Conservation (phyloP, 2,888 invertebrate genomes). For the Cheilosia pagana region DNA sequence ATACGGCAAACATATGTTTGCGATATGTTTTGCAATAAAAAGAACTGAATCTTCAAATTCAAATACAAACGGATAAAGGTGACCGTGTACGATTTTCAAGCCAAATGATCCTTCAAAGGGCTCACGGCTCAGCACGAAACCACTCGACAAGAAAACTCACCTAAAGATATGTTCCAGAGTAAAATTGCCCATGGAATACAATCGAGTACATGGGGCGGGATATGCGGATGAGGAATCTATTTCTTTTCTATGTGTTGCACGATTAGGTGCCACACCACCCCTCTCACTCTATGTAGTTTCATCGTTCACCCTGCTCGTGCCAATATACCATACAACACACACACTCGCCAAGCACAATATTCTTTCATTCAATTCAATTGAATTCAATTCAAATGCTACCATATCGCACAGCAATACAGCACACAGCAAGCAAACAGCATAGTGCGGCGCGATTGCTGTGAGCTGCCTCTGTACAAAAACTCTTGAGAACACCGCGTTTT, state of each 20-base stretch:
- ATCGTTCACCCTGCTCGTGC: constrained; percentile 37
- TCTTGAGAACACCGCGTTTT: constrained; percentile 67
- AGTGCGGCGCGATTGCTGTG: constrained; percentile 28
- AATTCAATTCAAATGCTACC: constrained; percentile 74
- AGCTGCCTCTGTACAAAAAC: constrained; percentile 11
- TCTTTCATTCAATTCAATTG: constrained; percentile 73
- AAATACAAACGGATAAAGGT: constrained; percentile 23
- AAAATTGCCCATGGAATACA: constrained; percentile 53
- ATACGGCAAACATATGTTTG: constrained; percentile 71
- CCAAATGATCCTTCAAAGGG: constrained; percentile 20
- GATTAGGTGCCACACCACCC: constrained; percentile 63
- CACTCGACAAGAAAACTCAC: constrained; percentile 38
- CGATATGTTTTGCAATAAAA: constrained; percentile 58
- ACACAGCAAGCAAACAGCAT: neutral
- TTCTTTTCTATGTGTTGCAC: constrained; percentile 45
- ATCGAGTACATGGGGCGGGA: constrained; percentile 31
- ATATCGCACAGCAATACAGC: constrained; percentile 59
- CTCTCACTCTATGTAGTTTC: constrained; percentile 38
- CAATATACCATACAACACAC: constrained; percentile 17
- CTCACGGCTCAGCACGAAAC: constrained; percentile 53
- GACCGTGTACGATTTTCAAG: neutral
- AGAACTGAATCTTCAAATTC: constrained; percentile 24
- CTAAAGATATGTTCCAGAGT: constrained; percentile 27
- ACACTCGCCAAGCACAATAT: neutral
- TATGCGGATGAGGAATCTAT: neutral